Conservation (phyloP, 1,140 invertebrate genomes). For the Leptestheria dahalacensis region DNA sequence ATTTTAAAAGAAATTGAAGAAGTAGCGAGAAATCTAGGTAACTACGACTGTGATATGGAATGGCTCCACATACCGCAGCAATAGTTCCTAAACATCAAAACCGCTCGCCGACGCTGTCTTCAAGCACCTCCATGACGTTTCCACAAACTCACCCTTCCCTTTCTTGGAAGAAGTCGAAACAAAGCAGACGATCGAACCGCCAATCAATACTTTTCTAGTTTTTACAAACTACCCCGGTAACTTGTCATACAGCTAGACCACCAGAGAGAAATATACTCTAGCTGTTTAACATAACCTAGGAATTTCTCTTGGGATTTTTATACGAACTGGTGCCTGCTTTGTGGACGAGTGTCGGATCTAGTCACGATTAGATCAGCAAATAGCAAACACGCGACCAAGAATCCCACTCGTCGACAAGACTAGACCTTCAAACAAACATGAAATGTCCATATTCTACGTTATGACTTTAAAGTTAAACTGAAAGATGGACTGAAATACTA, state of each 20-base stretch:
- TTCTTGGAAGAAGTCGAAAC: neutral
- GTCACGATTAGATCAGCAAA: constrained; percentile 28
- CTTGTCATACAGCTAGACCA: constrained; percentile 42
- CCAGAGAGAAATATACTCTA: constrained; percentile 36
- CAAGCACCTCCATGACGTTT: neutral
- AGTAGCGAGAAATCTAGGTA: constrained; percentile 14
- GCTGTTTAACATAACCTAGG: neutral
- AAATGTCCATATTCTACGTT: too few relatives aligned
- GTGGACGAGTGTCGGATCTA: constrained; percentile 32
- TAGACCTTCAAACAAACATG: neutral
- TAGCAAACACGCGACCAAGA: constrained; percentile 3
- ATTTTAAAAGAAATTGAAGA: neutral
- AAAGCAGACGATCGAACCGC: constrained; percentile 10
- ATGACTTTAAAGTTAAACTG: neutral
- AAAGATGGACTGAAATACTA: neutral
- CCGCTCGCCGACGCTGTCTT: neutral
- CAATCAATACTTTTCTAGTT: constrained; percentile 37
- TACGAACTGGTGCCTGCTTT: too few relatives aligned
- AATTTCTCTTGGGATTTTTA: neutral
- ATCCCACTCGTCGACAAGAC: constrained; percentile 9
- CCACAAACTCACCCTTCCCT: neutral
- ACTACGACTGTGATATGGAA: constrained; percentile 18
- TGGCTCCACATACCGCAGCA: constrained; percentile 16
- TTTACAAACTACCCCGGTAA: constrained; percentile 38
- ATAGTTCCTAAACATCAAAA: constrained; percentile 12